These are phyloP conservation scores for Leptinotarsa haldemani DNA, from an alignment of 2,888 invertebrate genomes.

Conservation along the genomic window DNA sequence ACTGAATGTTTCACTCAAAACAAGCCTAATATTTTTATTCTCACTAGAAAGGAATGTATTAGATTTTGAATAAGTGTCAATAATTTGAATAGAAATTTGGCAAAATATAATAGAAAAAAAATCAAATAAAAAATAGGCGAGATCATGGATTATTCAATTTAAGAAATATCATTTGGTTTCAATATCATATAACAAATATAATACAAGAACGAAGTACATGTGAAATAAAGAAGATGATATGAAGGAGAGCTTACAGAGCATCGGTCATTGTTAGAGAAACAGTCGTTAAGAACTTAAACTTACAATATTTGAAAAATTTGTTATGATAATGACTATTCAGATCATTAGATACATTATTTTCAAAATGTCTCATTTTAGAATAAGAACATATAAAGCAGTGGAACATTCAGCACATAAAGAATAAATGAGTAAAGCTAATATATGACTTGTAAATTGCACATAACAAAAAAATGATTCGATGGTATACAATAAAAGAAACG, in stretches of 20 bases:
- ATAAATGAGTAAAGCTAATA: constrained; percentile 37
- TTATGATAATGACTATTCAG: neutral
- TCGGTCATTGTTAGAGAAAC: neutral
- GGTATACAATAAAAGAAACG: constrained; percentile 7
- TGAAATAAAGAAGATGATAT: constrained; percentile 6
- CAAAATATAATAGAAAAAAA: too few species aligned
- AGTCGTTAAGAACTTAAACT: neutral
- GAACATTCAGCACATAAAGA: constrained; percentile 44
- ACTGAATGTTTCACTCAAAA: constrained; percentile 51
- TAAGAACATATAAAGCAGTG: constrained; percentile 35
- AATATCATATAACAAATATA: neutral
- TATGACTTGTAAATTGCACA: constrained; percentile 43
- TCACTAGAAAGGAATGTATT: constrained; percentile 53
- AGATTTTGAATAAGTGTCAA: constrained; percentile 26
- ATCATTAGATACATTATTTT: neutral
- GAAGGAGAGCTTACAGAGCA: constrained; percentile 16
- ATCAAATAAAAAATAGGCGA: neutral
- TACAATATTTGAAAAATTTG: neutral
- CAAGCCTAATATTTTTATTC: constrained; percentile 41
- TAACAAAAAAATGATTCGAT: constrained; percentile 33
- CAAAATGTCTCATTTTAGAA: constrained; percentile 19
- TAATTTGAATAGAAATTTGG: constrained; percentile 4
- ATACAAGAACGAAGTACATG: neutral
- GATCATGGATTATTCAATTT: constrained; percentile 17
- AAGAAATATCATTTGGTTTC: constrained; percentile 15